A percentile compares a stretch with the other conserved stretches of the same genome.
Conservation (phyloP, 2,113 vertebrate species). For the Cyphomyrus plagiostoma region DNA sequence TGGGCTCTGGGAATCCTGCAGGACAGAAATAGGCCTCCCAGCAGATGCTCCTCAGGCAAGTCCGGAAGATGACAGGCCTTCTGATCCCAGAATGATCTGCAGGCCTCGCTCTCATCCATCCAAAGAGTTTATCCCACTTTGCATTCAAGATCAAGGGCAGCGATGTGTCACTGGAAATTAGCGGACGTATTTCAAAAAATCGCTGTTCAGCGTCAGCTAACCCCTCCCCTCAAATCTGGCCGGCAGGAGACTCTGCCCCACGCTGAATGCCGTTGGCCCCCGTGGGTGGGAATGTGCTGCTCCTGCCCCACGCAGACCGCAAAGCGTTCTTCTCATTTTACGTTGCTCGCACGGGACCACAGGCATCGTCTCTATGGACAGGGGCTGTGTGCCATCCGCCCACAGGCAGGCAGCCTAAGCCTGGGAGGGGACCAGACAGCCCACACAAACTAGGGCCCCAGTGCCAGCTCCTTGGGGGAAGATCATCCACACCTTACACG, state of each 20-base stretch:
- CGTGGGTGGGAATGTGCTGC: background rate
- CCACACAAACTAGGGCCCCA: conserved; percentile 47
- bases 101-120: background rate
- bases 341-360: conserved; percentile 39
- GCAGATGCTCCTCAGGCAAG: background rate
- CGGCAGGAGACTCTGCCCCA: background rate
- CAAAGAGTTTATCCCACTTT: background rate
- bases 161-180: background rate
- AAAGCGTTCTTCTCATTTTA: background rate
- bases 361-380: conserved; percentile 35
- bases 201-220: background rate
- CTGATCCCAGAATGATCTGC: conserved; percentile 5
- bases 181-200: background rate
- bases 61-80: background rate
- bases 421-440: conserved; percentile 49
- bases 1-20: conserved; percentile 15
- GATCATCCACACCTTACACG: conserved; percentile 60
- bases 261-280: background rate
- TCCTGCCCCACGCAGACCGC: background rate
- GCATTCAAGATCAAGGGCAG: background rate
- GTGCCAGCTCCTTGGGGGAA: conserved; percentile 35
- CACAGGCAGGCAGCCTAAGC: conserved; percentile 38
- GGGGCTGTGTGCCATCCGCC: conserved; percentile 32
- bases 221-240: background rate
- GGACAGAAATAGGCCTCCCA: conserved; percentile 5